Evolutionary conservation across 1,140 invertebrate species (phyloP).

Genomic region (Oryctes rhinoceros): DNA sequence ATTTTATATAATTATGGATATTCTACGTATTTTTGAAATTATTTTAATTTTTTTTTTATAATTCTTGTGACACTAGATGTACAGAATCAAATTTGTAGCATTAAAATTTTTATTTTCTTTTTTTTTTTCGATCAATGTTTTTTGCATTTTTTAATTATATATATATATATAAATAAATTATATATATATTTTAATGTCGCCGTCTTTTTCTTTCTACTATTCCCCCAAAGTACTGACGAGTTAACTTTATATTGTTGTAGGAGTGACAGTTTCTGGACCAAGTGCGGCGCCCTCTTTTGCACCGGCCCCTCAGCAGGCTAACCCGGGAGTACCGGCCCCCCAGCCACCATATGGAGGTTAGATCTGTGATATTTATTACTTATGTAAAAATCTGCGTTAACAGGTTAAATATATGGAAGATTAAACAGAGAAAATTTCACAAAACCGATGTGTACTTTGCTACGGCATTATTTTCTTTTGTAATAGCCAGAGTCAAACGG

Average conservation of each 20-base stretch:
- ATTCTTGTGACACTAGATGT: slow-evolving; percentile 11
- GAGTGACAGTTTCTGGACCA: slow-evolving; percentile 56
- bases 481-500: too few relatives aligned
- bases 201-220: slow-evolving; percentile 2
- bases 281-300: slow-evolving; percentile 55
- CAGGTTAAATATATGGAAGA: background rate
- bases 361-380: background rate
- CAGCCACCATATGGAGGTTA: slow-evolving; percentile 60
- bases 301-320: slow-evolving; percentile 58
- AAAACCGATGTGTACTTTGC: background rate
- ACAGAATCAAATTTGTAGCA: slow-evolving; percentile 11
- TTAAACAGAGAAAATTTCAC: slow-evolving; percentile 5
- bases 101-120: background rate
- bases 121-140: slow-evolving; percentile 27
- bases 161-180: background rate
- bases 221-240: slow-evolving; percentile 16
- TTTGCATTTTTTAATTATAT: slow-evolving; percentile 13
- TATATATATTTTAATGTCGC: slow-evolving; percentile 20
- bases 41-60: background rate
- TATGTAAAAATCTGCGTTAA: background rate
- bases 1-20: slow-evolving; percentile 12
- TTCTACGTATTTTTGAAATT: slow-evolving; percentile 14
- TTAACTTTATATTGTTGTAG: slow-evolving; percentile 44
- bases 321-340: slow-evolving; percentile 56
- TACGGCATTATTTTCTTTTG: background rate